Base-by-base conservation (phyloP, 1,140 invertebrate genomes). In the Doryteuthis pealeii region DNA sequence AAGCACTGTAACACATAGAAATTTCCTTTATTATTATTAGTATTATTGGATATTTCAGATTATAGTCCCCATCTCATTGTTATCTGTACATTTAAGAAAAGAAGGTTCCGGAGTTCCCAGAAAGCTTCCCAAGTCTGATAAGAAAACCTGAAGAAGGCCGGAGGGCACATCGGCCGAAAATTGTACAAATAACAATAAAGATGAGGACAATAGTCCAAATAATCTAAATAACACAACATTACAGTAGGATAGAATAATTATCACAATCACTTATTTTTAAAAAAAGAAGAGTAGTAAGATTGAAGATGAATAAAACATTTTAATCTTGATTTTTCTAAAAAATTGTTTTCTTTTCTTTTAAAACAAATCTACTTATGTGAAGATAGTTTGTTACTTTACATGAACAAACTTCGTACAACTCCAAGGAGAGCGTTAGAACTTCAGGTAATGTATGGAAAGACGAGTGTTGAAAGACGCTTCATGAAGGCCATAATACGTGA, bases 401-500 rank as follows among this genome's bases (percentile, higher is more conserved):
- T 91, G 80, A 94, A 90, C 30, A 93, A 89, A 74, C 89, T 90
- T 83, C 93, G 93, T 26, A 96, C 87, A 72, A 93, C 85, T 67
- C 90, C 89, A 49, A 97, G 87, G 66, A 91, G 88, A 1, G 91
- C 92, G 22, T 95, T 79, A 4, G 92, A 89, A 14, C 91, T 92
- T 85, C 94, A 90, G 80, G 94, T 92, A 69, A 91, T 88, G 35
- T 94, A 84, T 82, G 94, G 92, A 32, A 94, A 84, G 74, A 91
- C 89, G 10, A 95, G 83, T 15, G 91, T 93, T 1, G 89, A 86
- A 40, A 96, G 83, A 66, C 95, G 91, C 89, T 98, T 98, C 1
- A 92, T 90, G 89, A 97, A 97, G 12, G 94, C 94, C 75, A 94
- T 87, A 62, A 94, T 87, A 75, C 95, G 90, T 76, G 91, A 92